Evolutionary conservation across 2,888 invertebrate genomes (phyloP), one percentile per base, ranked within the genome.

Genomic region (Erynnis tages): DNA sequence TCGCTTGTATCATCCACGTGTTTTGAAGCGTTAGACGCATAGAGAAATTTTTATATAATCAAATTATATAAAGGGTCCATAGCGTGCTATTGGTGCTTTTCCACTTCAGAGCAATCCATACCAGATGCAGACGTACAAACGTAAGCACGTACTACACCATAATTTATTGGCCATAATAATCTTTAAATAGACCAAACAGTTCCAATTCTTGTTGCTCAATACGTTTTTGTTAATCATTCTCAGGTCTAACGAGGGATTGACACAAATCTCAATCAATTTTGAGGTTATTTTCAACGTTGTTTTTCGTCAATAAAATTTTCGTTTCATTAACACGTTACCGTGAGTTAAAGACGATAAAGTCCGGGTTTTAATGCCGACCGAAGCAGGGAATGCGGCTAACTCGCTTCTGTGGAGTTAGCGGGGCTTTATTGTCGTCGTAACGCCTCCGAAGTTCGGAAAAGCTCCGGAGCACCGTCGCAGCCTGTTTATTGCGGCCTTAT

Each of bases 401-500:
- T 10, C 21, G 7, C 25, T 41, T 27, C 13, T 43, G 41, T 34
- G 14, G 47, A 49, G 49, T 35, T 50, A 35, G 30, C 37, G 44
- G 35, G 29, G 34, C 40, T 34, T 27, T 21, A 43, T 35, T 41
- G 34, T 27, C 25, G 48, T 40, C 48, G 50, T 44, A 43, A 43
- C 32, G 43, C 43, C 29, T 35, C 27, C 50, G 50, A 35, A 44
- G 25, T 37, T 35, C 23, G 29, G 10, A 10, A 41, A 34, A 13
- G 41, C 32, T 23, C 34, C 34, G 43, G 27, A 50, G 49, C 50
- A 29, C 35, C 54, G 52, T 53, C 60, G 59, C 63, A 52, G 60
- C 61, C 66, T 63, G 63, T 65, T 63, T 69, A 67, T 63, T 61
- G 66, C 67, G 62, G 64, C 64, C 60, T 67, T 73, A 85, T 86